Evolutionary conservation across 2,888 invertebrate genomes (phyloP).

Genomic region (Ctenicera cuprea): DNA sequence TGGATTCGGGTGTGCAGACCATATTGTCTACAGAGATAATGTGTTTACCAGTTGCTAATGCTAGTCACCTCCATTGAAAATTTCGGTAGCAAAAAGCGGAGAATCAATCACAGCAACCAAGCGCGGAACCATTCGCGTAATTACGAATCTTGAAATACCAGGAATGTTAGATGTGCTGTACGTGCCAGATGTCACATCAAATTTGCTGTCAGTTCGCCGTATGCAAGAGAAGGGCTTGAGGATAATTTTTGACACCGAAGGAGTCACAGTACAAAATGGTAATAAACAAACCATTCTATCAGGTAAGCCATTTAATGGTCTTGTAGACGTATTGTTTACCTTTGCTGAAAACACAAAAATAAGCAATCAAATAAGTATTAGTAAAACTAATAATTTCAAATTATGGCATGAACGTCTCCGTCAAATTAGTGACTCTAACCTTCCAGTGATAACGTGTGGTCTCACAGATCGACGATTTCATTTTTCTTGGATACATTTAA

Average conservation of each 20-base stretch:
- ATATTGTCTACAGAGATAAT: conserved; percentile 48
- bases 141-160: not conserved
- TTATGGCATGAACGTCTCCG: conserved; percentile 63
- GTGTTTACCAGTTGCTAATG: conserved; percentile 20
- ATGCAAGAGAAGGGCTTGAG: not conserved
- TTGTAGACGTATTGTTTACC: not conserved
- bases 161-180: conserved; percentile 21
- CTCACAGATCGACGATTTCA: too few species aligned
- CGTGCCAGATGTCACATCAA: conserved; percentile 19
- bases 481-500: too few species aligned
- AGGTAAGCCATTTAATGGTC: conserved; percentile 2
- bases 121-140: conserved; percentile 12
- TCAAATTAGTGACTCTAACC: conserved; percentile 58
- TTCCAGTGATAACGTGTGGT: too few species aligned
- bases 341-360: not conserved
- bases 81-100: conserved; percentile 49
- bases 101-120: conserved; percentile 45
- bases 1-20: conserved; percentile 55
- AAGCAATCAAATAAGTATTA: not conserved
- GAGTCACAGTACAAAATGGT: not conserved
- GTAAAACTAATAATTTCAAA: conserved; percentile 50
- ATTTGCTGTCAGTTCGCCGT: conserved; percentile 23
- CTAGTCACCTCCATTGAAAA: conserved; percentile 43
- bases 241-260: conserved; percentile 6
- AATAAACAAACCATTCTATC: not conserved